Conservation (phyloP, 2,797 vertebrate species). For the Sphaeramia orbicularis region DNA sequence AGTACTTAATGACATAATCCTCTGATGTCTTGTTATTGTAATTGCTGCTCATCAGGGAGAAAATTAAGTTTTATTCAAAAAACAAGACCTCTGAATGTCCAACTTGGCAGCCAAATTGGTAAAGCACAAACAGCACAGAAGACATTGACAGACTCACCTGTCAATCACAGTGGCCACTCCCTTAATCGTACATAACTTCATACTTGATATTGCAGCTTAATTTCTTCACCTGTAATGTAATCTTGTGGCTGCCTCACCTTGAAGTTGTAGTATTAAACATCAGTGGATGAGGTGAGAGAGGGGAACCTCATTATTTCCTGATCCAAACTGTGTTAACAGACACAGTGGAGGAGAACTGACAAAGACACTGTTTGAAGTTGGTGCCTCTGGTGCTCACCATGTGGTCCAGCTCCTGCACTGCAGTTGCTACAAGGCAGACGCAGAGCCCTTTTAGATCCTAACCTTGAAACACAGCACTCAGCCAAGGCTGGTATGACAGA, state of each 20-base stretch:
- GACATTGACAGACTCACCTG: too few relatives aligned
- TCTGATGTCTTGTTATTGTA: too few relatives aligned
- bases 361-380: conserved; percentile 36
- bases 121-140: too few relatives aligned
- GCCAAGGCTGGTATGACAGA: conserved; percentile 19
- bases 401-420: conserved; percentile 25
- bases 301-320: conserved; percentile 35
- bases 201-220: too few relatives aligned
- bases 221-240: too few relatives aligned
- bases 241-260: background rate
- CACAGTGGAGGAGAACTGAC: conserved; percentile 16
- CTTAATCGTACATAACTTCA: too few relatives aligned
- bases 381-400: conserved; percentile 45
- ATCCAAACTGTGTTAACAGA: conserved; percentile 17
- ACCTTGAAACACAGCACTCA: conserved; percentile 45
- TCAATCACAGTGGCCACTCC: too few relatives aligned
- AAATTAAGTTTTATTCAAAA: too few relatives aligned
- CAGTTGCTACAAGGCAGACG: conserved; percentile 34
- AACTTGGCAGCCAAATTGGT: too few relatives aligned
- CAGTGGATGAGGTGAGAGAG: conserved; percentile 9
- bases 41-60: too few relatives aligned
- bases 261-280: conserved; percentile 21
- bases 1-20: too few relatives aligned
- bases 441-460: conserved; percentile 44
- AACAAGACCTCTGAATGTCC: too few relatives aligned